Evolutionary conservation across 2,797 vertebrate genomes (phyloP).

Genomic region (Melanotaenia boesemani): DNA sequence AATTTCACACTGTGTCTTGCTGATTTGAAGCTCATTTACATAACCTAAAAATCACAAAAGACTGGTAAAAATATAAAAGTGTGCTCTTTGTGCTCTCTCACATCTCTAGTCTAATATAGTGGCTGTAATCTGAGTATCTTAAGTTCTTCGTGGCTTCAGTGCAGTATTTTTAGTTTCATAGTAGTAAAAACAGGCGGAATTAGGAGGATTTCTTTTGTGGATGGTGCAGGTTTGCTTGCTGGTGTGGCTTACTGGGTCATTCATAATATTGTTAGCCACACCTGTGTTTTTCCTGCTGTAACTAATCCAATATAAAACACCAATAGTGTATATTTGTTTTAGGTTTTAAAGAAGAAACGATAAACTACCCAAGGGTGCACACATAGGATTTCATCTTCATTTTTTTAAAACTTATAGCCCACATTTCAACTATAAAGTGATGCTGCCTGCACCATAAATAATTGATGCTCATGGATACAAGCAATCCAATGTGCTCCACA

Average conservation of each 20-base stretch:
- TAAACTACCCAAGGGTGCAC: neutral
- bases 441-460: conserved; percentile 25
- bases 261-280: neutral
- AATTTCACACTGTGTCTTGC: conserved; percentile 18
- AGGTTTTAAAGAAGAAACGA: neutral
- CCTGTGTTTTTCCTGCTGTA: conserved; percentile 10
- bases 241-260: conserved; percentile 4
- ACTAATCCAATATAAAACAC: neutral
- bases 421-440: conserved; percentile 12
- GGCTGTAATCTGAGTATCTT: neutral
- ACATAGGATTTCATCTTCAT: neutral
- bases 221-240: neutral
- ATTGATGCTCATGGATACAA: conserved; percentile 31
- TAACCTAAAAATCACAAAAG: neutral
- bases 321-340: neutral
- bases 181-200: neutral
- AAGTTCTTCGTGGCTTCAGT: neutral
- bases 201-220: neutral
- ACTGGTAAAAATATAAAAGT: neutral
- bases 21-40: conserved; percentile 9
- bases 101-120: neutral
- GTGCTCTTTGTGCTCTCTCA: neutral
- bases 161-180: neutral
- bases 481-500: conserved; percentile 27
- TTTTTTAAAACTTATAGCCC: conserved; percentile 3